Evolutionary conservation across 2,888 invertebrate species (phyloP).

Genomic region (Phragmatobia fuliginosa): DNA sequence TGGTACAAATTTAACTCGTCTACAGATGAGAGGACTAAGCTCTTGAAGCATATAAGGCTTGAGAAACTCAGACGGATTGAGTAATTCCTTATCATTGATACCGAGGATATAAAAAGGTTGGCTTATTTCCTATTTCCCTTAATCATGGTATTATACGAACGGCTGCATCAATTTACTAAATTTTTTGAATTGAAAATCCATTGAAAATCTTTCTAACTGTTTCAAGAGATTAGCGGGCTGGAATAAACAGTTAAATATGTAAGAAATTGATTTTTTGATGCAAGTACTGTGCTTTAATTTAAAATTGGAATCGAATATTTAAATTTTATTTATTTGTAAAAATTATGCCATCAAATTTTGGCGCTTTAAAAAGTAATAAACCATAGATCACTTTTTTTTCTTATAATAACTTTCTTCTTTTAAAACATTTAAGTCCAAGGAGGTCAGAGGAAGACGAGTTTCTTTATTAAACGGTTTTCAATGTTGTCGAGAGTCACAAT

Average conservation of each 20-base stretch:
- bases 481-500: constrained; percentile 37
- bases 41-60: background rate
- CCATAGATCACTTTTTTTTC: background rate
- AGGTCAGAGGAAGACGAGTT: constrained; percentile 28
- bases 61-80: background rate
- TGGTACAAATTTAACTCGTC: background rate
- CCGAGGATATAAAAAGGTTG: too few relatives aligned
- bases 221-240: too few relatives aligned
- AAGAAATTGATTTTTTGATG: too few relatives aligned
- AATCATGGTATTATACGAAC: too few relatives aligned
- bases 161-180: too few relatives aligned
- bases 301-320: too few relatives aligned
- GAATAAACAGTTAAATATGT: too few relatives aligned
- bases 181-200: too few relatives aligned
- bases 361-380: background rate
- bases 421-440: constrained; percentile 2
- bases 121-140: too few relatives aligned
- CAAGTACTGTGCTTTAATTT: too few relatives aligned
- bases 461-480: constrained; percentile 33
- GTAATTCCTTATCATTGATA: background rate
- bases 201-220: too few relatives aligned
- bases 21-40: background rate
- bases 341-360: background rate
- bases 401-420: background rate
- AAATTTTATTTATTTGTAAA: too few relatives aligned